Evolutionary conservation across 2,113 vertebrate genomes (phyloP).

Genomic region (Pangasianodon hypophthalmus): DNA sequence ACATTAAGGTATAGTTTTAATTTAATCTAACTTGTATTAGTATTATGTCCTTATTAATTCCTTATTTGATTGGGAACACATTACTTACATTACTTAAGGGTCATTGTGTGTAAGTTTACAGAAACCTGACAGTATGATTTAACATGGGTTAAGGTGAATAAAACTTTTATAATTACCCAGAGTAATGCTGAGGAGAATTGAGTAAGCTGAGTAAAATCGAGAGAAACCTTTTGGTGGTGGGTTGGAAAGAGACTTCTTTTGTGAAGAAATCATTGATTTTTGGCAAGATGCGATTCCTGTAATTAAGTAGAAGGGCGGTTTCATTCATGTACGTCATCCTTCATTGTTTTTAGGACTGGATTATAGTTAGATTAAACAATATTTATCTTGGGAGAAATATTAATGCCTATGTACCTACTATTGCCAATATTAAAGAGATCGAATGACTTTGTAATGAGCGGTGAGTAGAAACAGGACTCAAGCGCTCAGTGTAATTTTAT

Average conservation of each 20-base stretch:
- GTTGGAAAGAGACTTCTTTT: neutral
- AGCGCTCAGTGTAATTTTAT: neutral
- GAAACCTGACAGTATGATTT: neutral
- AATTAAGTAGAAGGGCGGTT: too few relatives aligned
- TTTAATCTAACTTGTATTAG: neutral
- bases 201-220: neutral
- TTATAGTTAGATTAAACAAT: neutral
- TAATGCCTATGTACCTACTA: neutral
- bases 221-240: neutral
- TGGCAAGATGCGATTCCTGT: neutral
- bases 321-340: too few relatives aligned
- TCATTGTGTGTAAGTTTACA: neutral
- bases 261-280: neutral
- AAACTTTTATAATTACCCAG: neutral
- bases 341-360: neutral
- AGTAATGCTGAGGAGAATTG: neutral
- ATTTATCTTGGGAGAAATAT: neutral
- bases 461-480: neutral
- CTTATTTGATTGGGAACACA: neutral
- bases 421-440: neutral
- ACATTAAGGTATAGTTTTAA: neutral
- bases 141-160: neutral
- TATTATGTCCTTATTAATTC: neutral
- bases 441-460: neutral
- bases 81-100: neutral